Percentiles rank a stretch among this genome's conserved stretches.
These are phyloP conservation scores for Bugulina stolonifera DNA, from an alignment of 2,888 invertebrate species.

Conservation along the genomic window DNA sequence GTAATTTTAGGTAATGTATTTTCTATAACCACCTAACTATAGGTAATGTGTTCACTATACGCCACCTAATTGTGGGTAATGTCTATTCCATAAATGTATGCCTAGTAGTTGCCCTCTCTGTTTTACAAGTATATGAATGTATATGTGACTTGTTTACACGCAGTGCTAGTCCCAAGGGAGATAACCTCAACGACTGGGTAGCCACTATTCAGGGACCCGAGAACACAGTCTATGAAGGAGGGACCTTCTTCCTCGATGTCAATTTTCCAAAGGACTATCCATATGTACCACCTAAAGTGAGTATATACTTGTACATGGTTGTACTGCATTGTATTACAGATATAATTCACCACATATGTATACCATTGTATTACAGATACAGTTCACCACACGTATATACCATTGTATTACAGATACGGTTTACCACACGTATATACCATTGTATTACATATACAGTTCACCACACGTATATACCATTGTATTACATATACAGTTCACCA, in stretches of 20 bases:
- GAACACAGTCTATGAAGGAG: conserved; percentile 95
- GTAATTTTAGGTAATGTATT: no score
- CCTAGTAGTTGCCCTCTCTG: no score
- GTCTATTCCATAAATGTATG: no score
- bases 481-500: conserved; percentile 68
- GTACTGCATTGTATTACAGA: conserved; percentile 41
- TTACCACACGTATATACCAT: conserved; percentile 95
- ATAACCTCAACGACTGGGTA: conserved; percentile 75
- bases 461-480: not conserved
- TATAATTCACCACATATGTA: conserved; percentile 85
- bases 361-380: conserved; percentile 99
- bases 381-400: no score
- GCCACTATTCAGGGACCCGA: conserved; percentile 81
- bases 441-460: conserved; percentile 99
- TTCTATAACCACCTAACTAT: no score
- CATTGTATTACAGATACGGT: conserved; percentile 57
- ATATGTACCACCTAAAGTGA: conserved; percentile 93
- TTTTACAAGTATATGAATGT: no score
- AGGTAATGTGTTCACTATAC: no score
- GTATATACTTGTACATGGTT: no score
- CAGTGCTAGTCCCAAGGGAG: conserved; percentile 95
- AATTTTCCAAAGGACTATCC: conserved; percentile 96
- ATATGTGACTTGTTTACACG: no score
- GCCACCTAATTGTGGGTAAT: no score
- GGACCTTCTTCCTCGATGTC: conserved; percentile 95